Evolutionary conservation across 2,113 vertebrate species (phyloP).

Genomic region (Coryphaenoides rupestris): DNA sequence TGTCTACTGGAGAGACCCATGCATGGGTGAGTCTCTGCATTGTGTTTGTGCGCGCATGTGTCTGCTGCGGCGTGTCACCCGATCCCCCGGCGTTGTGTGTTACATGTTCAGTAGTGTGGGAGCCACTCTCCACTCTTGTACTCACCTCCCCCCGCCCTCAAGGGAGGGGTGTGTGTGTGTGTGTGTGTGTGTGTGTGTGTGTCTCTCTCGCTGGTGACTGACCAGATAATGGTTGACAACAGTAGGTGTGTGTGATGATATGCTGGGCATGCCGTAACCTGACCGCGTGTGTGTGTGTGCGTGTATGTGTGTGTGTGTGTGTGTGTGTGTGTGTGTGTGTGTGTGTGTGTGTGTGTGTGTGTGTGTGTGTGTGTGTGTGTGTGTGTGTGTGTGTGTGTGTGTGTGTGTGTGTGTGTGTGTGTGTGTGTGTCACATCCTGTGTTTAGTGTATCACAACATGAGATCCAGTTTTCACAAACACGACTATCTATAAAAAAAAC

Average conservation of each 20-base stretch:
- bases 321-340: background rate
- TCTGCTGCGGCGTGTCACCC: conserved; percentile 40
- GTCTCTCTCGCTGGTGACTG: background rate
- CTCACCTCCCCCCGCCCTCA: conserved; percentile 25
- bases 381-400: background rate
- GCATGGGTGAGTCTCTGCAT: conserved; percentile 3
- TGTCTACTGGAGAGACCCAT: no score
- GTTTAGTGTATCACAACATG: background rate
- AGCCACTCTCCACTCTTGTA: conserved; percentile 33
- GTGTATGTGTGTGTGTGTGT: background rate
- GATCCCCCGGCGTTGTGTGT: conserved; percentile 33
- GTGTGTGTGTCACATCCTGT: background rate
- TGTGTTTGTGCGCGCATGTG: conserved; percentile 5
- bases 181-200: background rate
- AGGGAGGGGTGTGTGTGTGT: conserved; percentile 8
- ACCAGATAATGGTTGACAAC: background rate
- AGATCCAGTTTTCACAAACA: background rate
- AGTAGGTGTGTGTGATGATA: background rate
- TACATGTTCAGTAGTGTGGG: conserved; percentile 39
- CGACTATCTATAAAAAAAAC: conserved; percentile 4
- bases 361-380: background rate
- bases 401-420: background rate
- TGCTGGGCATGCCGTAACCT: conserved; percentile 2
- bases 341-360: background rate
- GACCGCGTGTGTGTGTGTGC: background rate